Conservation (phyloP, 2,888 invertebrate genomes). For the Cryptophagus acutangulus region DNA sequence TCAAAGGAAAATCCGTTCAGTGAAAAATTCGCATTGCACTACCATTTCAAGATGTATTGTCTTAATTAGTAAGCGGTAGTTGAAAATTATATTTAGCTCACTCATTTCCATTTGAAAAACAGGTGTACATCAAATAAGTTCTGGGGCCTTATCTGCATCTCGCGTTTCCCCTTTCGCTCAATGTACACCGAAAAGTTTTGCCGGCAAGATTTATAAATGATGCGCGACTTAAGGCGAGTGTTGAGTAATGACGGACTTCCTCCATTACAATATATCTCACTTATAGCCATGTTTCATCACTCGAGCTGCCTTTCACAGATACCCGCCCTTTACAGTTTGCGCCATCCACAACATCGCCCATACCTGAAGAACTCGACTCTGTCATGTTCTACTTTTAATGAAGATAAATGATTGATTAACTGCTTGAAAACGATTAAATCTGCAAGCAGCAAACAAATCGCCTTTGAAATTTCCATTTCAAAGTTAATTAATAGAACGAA, state of each 20-base stretch:
- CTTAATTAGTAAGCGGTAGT: too few species aligned
- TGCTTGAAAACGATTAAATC: constrained; percentile 15
- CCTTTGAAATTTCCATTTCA: background rate
- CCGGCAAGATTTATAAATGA: constrained; percentile 35
- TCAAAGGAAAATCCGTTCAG: too few species aligned
- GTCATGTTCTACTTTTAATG: constrained; percentile 39
- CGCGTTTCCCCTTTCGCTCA: background rate
- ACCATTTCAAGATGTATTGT: too few species aligned
- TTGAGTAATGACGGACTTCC: constrained; percentile 46
- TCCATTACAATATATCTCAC: constrained; percentile 45
- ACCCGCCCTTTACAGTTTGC: constrained; percentile 10
- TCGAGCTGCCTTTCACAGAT: constrained; percentile 37
- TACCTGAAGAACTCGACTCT: constrained; percentile 6
- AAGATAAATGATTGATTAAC: constrained; percentile 41
- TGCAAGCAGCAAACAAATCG: background rate
- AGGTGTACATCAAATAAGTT: constrained; percentile 8
- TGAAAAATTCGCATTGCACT: too few species aligned
- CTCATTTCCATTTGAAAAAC: constrained; percentile 1
- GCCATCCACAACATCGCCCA: constrained; percentile 3
- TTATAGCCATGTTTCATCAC: constrained; percentile 45
- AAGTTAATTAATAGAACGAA: constrained; percentile 3
- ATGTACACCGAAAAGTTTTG: constrained; percentile 7
- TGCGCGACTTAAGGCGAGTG: constrained; percentile 36
- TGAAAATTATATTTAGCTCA: background rate
- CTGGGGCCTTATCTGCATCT: constrained; percentile 1